Base-by-base conservation (phyloP, 1,140 invertebrate species). In the Metopolophium dirhodum region DNA sequence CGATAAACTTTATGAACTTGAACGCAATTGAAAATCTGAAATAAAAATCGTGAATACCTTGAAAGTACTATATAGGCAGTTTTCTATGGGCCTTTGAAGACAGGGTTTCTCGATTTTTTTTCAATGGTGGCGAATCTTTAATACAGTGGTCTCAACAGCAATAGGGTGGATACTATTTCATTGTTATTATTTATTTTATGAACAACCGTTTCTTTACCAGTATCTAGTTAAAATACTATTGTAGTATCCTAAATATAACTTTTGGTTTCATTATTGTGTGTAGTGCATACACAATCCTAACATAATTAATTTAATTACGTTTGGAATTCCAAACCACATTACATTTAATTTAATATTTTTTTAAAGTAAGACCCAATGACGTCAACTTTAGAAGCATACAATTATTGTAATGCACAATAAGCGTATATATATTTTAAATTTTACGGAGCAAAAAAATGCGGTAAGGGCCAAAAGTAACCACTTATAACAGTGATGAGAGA, bases 401-500 rank as follows among this genome's bases (percentile, higher is more conserved):
- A 86, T 57, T 89, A 89, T 89, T 89, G 47, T 37, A 54, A 90
- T 47, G 6, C 11, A 90, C 54, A 30, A 54, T 57, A 57, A 37
- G 35, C 9, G 26, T 41, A 30, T 57, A 37, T 57, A 61, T 35
- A 54, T 49, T 88, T 88, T 54, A 35, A 51, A 88, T 47, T 68
- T 45, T 20, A 68, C 37, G 11, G 37, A n/a, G 9, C 6, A 45
- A 90, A 68, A 41, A 68, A 68, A 90, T 54, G 9, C 18, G 37
- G 23, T 18, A 90, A 51, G 30, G 57, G 37, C 89, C 57, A 90
- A 90, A 68, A 68, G 41, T 90, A 90, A 90, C 89, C 89, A 90
- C 89, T 90, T 90, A 77, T 77, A 90, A n/a, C 37, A 90, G 54
- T 90, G 37, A 61, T 14, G n/a, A 90, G 89, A 90, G 88, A 89